Base-by-base conservation (phyloP, 1,140 invertebrate species). In the Solenopsis fugax region DNA sequence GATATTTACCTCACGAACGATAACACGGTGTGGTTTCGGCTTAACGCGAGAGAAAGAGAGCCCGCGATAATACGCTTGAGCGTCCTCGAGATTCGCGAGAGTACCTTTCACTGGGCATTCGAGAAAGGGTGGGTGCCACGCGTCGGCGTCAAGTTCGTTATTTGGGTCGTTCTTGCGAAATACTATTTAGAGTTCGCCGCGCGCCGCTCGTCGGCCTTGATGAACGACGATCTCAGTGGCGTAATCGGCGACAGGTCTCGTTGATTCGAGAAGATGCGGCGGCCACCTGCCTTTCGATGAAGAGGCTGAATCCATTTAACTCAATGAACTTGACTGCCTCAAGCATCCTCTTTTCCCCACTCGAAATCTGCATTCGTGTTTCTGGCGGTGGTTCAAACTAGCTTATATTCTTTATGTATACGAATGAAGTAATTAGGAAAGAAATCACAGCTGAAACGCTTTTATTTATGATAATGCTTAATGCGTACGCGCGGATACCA, bases 81-180 rank as follows among this genome's bases (percentile, higher is more conserved):
- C 80, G 89, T 91, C 87, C 87, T 91, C 90, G 87, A 91, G 89
- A 89, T 76, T 76, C 62, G 85, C 87, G 73, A 86, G 65, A 85
- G 80, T 54, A 84, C 85, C 89, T 91, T 91, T 91, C 87, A 89
- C 90, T 76, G 72, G 24, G 58, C 64, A 90, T 89, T 67, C 72
- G 69, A 80, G 82, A 73, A 65, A 81, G 89, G 89, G 75, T 85
- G 81, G 80, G 75, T 81, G 80, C 81, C 85, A 81, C 78, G 89
- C 84, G 89, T 88, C 71, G 29, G 72, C 87, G 89, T 91, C 89
- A 91, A 89, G 85, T 91, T 91, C 89, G 90, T 91, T 91, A 91
- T 91, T 86, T 91, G 89, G 89, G 85, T 91, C 90, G 90, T 91
- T 91, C 85, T 90, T 90, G 85, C 88, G 67, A 91, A 89, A 91